A percentile compares a stretch with the other conserved stretches of the same genome.
Conservation (phyloP, 2,888 invertebrate genomes). For the Myopa tessellatipennis region DNA sequence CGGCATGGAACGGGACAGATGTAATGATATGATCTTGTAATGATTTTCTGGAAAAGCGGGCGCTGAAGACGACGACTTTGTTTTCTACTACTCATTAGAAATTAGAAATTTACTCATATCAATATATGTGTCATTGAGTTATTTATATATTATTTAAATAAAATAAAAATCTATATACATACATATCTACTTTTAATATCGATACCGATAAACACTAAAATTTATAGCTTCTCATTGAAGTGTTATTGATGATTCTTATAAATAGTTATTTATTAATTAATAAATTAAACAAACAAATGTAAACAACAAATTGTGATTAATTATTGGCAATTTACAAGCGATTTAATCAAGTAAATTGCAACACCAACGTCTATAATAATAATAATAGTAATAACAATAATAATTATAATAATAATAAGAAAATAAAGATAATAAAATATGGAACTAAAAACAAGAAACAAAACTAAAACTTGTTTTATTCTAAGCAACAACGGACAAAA, state of each 20-base stretch:
- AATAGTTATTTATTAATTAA: neutral
- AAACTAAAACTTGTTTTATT: neutral
- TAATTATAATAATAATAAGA: neutral
- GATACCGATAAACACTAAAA: too few relatives aligned
- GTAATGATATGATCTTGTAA: conserved; percentile 12
- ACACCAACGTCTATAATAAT: neutral
- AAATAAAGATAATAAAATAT: neutral
- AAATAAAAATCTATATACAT: too few relatives aligned
- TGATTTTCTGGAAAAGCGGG: too few relatives aligned
- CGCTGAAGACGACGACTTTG: too few relatives aligned
- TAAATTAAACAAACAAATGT: too few relatives aligned
- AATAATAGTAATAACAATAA: neutral
- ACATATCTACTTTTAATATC: too few relatives aligned
- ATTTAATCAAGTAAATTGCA: conserved; percentile 25
- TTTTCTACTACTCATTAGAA: too few relatives aligned
- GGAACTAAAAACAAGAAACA: neutral
- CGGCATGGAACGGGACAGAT: neutral
- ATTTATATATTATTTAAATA: too few relatives aligned
- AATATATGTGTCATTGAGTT: too few relatives aligned
- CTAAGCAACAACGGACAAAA: too few relatives aligned
- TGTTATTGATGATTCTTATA: neutral
- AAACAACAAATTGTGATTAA: conserved; percentile 7
- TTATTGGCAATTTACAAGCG: conserved; percentile 22
- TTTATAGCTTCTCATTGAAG: too few relatives aligned
- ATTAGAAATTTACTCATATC: too few relatives aligned